Evolutionary conservation across 2,888 invertebrate genomes (phyloP), one percentile per base, ranked within the genome.

Genomic region (Microctonus brassicae): DNA sequence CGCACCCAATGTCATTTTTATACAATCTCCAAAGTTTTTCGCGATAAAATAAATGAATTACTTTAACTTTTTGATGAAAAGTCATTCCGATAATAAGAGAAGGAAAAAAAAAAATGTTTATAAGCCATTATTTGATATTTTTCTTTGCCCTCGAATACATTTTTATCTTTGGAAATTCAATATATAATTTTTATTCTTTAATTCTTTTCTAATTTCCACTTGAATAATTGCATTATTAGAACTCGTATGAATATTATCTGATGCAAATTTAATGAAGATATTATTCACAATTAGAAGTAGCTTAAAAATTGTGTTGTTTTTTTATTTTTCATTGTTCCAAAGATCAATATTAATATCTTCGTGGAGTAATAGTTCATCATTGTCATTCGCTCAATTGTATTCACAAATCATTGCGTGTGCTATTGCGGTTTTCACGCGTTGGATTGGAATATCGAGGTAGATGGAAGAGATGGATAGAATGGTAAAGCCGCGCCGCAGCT

Each of bases 331-430:
- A 24, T n/a, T 11, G 55, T 26, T 26, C 11, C 24, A 26, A 24
- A 11, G 55, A 55, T 55, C 10, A 55, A 55, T 55, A 55, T 47
- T 57, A 58, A 69, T 67, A 73, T 42, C 63, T 58, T 26, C 47
- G 53, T 42, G 39, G 34, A 61, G 24, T 26, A 55, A 66, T 42
- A 62, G 55, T 66, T 71, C 29, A 71, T 71, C 69, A 70, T 57
- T 63, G 52, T 69, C 69, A 65, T 78, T 77, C 68, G 77, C 73
- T 65, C 69, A 75, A 76, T 70, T 74, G 76, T 74, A 73, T 80
- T 78, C 81, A 84, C 83, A 82, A 84, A 85, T 84, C 82, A 83
- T 80, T 79, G 80, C 82, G 83, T 81, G 83, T 83, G 81, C 78
- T 81, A 78, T 80, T 79, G 83, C 75, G 82, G 83, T 82, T 82